These are phyloP conservation scores for Alca torda DNA, from an alignment of 2,797 vertebrate genomes.

Conservation along the genomic window DNA sequence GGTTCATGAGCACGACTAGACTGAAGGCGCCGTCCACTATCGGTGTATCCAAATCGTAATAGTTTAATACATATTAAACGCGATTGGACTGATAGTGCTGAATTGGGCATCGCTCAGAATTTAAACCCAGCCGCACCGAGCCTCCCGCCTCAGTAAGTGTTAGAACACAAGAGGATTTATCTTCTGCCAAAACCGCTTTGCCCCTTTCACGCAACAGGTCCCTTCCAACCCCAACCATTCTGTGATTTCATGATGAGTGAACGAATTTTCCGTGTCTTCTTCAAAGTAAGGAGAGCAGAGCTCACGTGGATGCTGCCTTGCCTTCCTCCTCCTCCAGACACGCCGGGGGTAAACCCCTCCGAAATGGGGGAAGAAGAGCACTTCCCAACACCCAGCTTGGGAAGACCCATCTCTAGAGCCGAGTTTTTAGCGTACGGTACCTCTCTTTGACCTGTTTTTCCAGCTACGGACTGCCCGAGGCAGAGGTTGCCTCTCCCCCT, in stretches of 20 bases:
- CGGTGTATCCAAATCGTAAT: no score
- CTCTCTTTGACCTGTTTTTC: neutral
- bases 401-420: neutral
- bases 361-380: neutral
- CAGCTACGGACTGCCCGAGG: fast-evolving
- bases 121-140: no score
- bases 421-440: neutral
- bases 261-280: slow-evolving; percentile 27
- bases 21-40: no score
- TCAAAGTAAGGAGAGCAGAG: neutral
- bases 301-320: fast-evolving
- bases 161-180: no score
- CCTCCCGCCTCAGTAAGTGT: no score
- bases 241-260: neutral
- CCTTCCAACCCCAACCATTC: no score
- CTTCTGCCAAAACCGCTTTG: no score
- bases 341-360: neutral
- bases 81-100: no score
- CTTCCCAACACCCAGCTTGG: neutral
- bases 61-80: no score
- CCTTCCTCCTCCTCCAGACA: neutral
- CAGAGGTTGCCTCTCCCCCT: neutral
- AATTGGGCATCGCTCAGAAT: no score
- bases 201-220: no score
- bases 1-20: no score